Evolutionary conservation across 1,140 invertebrate genomes (phyloP).

Genomic region (Drosophila trapezifrons): DNA sequence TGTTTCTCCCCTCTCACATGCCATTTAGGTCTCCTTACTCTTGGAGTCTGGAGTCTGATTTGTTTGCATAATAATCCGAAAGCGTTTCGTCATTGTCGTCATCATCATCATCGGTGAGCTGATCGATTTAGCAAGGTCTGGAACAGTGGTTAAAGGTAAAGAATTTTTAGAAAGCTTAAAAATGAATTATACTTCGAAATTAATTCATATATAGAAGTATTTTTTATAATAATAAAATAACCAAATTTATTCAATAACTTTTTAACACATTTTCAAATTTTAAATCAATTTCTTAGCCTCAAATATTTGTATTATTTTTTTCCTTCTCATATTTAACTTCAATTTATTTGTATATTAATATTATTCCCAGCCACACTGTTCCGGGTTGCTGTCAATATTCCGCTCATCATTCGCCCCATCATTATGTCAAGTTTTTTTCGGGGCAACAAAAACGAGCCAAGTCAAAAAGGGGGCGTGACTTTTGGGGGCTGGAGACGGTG

Average conservation of each 20-base stretch:
- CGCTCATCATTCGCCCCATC: constrained; percentile 42
- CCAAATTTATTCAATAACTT: too few relatives aligned
- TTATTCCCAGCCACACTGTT: neutral
- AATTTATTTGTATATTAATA: too few relatives aligned
- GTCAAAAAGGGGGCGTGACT: constrained; percentile 30
- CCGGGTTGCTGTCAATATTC: constrained; percentile 14
- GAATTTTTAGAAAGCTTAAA: neutral
- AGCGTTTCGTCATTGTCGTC: constrained; percentile 43
- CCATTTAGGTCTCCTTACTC: neutral
- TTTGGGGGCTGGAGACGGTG: neutral
- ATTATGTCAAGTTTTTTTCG: constrained; percentile 33
- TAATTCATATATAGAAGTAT: too few relatives aligned
- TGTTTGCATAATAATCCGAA: constrained; percentile 46
- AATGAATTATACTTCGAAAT: too few relatives aligned
- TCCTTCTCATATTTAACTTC: too few relatives aligned
- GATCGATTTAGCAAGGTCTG: constrained; percentile 8
- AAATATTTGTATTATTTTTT: neutral
- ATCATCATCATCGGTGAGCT: constrained; percentile 31
- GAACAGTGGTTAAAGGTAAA: neutral
- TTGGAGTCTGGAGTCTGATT: constrained; percentile 5
- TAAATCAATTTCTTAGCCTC: neutral
- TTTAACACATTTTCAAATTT: neutral
- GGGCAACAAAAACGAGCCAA: constrained; percentile 12
- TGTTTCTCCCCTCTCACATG: neutral
- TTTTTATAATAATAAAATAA: too few relatives aligned